Evolutionary conservation across 2,797 vertebrate genomes (phyloP).

Genomic region (Steatocranus sp.): DNA sequence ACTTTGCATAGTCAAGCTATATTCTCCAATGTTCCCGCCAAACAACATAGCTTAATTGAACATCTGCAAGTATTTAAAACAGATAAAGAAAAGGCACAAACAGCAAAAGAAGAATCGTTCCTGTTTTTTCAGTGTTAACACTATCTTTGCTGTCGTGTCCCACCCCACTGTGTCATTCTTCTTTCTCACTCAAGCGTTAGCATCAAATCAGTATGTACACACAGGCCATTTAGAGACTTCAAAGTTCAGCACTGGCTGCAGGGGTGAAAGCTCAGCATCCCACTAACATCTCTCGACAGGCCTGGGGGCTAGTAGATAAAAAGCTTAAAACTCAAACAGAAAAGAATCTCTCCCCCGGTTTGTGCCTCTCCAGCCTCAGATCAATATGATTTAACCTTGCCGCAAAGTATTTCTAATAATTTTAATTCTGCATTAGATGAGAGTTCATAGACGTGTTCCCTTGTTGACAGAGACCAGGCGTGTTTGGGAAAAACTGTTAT

Average conservation of each 20-base stretch:
- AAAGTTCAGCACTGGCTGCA: slow-evolving; percentile 67
- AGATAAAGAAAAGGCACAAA: neutral
- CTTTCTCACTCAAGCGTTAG: slow-evolving; percentile 32
- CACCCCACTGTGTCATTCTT: slow-evolving; percentile 31
- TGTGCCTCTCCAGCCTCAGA: slow-evolving; percentile 53
- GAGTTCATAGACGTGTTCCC: slow-evolving; percentile 18
- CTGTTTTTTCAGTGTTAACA: neutral
- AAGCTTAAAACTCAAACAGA: slow-evolving; percentile 71
- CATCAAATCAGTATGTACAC: slow-evolving; percentile 62
- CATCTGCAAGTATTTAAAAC: neutral
- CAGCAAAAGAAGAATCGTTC: neutral
- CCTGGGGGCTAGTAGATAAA: slow-evolving; percentile 73
- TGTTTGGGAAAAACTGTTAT: neutral
- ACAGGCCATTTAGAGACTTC: slow-evolving; percentile 69
- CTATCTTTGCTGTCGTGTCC: neutral
- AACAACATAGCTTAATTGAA: neutral
- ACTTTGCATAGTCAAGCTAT: neutral
- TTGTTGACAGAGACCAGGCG: slow-evolving; percentile 8
- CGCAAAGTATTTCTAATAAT: slow-evolving; percentile 63
- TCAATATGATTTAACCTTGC: slow-evolving; percentile 76
- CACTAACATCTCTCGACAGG: slow-evolving; percentile 63
- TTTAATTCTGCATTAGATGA: slow-evolving; percentile 44
- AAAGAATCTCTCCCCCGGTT: slow-evolving; percentile 52
- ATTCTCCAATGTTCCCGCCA: neutral
- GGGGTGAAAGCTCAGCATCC: slow-evolving; percentile 70